Conservation (phyloP, 2,888 invertebrate species). For the Strigamia crassipes region DNA sequence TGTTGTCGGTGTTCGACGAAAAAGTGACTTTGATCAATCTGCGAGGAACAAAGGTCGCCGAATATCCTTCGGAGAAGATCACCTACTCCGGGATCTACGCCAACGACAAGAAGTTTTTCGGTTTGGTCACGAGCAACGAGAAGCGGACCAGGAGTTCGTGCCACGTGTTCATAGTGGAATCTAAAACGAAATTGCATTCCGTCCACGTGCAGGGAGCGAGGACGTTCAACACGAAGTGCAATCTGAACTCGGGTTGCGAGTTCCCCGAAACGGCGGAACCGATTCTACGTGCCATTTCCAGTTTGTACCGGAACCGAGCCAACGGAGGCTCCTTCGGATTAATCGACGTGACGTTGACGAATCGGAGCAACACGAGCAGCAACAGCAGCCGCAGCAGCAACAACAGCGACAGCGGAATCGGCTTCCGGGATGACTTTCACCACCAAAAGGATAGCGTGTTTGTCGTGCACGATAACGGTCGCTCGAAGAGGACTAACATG, state of each 20-base stretch:
- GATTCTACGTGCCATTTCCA: constrained; percentile 66
- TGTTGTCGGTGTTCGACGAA: constrained; percentile 81
- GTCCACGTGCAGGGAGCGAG: constrained; percentile 79
- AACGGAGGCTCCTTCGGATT: constrained; percentile 52
- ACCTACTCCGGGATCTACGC: constrained; percentile 87
- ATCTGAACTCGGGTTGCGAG: constrained; percentile 69
- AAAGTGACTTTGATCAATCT: constrained; percentile 78
- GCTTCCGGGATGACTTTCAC: constrained; percentile 79
- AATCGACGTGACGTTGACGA: constrained; percentile 62
- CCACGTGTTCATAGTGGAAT: constrained; percentile 92
- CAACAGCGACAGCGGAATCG: constrained; percentile 94
- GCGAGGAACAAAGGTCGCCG: constrained; percentile 77
- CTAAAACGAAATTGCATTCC: constrained; percentile 79
- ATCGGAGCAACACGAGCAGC: constrained; percentile 67
- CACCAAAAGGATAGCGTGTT: constrained; percentile 55
- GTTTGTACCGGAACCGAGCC: constrained; percentile 61
- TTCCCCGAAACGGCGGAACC: constrained; percentile 83
- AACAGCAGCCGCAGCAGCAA: too few relatives aligned
- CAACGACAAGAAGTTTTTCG: constrained; percentile 90
- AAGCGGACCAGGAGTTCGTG: constrained; percentile 67
- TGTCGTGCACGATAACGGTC: constrained; percentile 55
- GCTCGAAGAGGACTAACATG: not conserved
- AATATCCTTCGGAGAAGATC: constrained; percentile 82
- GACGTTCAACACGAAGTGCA: constrained; percentile 81
- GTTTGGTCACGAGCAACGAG: constrained; percentile 74